A percentile compares a stretch with the other conserved stretches of the same genome.
These are phyloP conservation scores for Osmoderma eremita DNA, from an alignment of 2,888 invertebrate genomes.

Conservation along the genomic window DNA sequence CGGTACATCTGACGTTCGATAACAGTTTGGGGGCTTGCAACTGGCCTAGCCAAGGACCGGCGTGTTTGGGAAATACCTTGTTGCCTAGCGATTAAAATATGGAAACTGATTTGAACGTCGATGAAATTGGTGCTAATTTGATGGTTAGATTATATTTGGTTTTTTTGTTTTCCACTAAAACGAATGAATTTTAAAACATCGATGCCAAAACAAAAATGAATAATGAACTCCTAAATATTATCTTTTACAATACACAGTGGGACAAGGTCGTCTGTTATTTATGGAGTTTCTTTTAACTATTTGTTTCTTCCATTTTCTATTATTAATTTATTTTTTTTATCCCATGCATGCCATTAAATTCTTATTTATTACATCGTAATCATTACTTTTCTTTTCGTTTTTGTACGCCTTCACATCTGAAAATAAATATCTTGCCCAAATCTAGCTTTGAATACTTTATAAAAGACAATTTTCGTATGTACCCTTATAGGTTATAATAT, in stretches of 20 bases:
- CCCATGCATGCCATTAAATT: slow-evolving; percentile 34
- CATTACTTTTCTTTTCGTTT: slow-evolving; percentile 14
- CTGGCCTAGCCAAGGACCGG: slow-evolving; percentile 84
- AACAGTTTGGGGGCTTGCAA: slow-evolving; percentile 80
- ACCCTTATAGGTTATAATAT: slow-evolving; percentile 1
- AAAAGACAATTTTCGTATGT: neutral
- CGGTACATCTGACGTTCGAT: slow-evolving; percentile 81
- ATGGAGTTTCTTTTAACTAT: neutral
- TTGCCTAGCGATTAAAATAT: slow-evolving; percentile 50
- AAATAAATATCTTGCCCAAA: neutral
- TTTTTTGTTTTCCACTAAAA: slow-evolving; percentile 16
- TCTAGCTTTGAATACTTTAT: neutral
- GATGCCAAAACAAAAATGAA: neutral
- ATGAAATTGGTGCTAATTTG: neutral
- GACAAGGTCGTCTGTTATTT: no score
- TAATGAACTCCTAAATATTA: slow-evolving; percentile 18
- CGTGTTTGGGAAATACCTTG: slow-evolving; percentile 76
- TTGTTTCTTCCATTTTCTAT: slow-evolving; percentile 8
- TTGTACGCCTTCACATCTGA: neutral
- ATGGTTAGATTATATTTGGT: slow-evolving; percentile 2
- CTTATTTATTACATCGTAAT: slow-evolving; percentile 38
- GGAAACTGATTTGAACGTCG: no score
- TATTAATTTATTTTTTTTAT: slow-evolving; percentile 32
- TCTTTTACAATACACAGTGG: no score
- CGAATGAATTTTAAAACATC: slow-evolving; percentile 2